Conservation (phyloP, 37 sponge, comb jelly and placozoan species). For the Lycopodina hypogea region DNA sequence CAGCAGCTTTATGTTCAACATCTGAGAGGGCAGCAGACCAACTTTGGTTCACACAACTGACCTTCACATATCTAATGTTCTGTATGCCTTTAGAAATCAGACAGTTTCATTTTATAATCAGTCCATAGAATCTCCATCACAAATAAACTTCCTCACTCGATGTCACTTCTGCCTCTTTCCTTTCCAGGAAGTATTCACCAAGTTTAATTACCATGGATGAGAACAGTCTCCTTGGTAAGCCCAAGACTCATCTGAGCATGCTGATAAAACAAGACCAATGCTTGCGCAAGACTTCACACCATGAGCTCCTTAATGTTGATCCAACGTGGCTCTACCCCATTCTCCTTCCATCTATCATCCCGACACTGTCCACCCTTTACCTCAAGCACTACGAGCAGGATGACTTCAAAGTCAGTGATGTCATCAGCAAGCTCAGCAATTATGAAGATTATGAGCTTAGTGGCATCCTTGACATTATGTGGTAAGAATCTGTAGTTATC, state of each 20-base stretch:
- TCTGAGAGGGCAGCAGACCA: too few species aligned
- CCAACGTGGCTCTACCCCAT: slow-evolving; percentile 51
- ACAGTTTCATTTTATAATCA: too few species aligned
- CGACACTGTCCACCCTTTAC: slow-evolving; percentile 57
- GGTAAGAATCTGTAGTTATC: slow-evolving; percentile 11
- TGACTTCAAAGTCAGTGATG: slow-evolving; percentile 9
- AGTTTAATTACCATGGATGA: slow-evolving; percentile 24
- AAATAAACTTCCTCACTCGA: too few species aligned
- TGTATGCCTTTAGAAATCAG: too few species aligned
- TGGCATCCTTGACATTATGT: slow-evolving; percentile 2
- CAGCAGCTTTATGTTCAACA: too few species aligned
- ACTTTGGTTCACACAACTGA: too few species aligned
- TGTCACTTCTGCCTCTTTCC: too few species aligned
- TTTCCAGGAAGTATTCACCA: slow-evolving; percentile 17
- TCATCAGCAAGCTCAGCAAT: not conserved
- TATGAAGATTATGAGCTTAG: slow-evolving; percentile 18
- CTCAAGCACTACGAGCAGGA: slow-evolving; percentile 33
- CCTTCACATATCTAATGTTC: too few species aligned
- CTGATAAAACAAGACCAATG: not conserved
- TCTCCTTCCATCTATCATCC: slow-evolving; percentile 54
- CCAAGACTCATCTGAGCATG: slow-evolving; percentile 24
- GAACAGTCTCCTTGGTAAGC: not conserved
- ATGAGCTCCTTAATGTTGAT: not conserved
- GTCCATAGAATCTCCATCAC: too few species aligned
- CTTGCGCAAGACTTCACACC: not conserved